phyloP scores from a whole-genome alignment of 2,888 invertebrate species.

The Stegana nigrithorax region DNA sequence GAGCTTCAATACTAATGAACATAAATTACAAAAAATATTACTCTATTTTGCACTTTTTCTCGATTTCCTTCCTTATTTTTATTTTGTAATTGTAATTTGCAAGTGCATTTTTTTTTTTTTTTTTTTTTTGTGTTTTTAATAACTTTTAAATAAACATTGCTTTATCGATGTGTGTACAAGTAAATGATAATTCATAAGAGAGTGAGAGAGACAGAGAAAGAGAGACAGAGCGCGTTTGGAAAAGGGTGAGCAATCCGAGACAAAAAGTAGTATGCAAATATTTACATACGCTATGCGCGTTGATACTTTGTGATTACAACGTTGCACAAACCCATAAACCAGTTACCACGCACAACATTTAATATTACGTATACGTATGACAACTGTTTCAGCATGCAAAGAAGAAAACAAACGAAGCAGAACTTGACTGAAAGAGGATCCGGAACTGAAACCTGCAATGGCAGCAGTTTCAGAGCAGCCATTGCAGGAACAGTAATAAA shows the following conservation, averaged over 20 bases:
- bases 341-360: not conserved
- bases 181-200: too few relatives aligned
- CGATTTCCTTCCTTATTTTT: too few relatives aligned
- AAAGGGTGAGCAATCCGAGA: slow-evolving; percentile 17
- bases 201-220: slow-evolving; percentile 20
- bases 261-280: slow-evolving; percentile 41
- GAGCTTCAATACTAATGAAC: not conserved
- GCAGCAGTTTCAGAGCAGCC: too few relatives aligned
- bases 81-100: not conserved
- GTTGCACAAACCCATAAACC: not conserved
- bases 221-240: slow-evolving; percentile 9
- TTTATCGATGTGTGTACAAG: too few relatives aligned
- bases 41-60: not conserved
- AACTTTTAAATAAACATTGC: slow-evolving; percentile 55
- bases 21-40: not conserved
- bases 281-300: slow-evolving; percentile 50
- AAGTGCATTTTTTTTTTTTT: not conserved
- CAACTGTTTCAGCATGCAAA: not conserved
- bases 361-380: not conserved
- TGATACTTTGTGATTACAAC: slow-evolving; percentile 34
- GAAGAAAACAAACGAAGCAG: not conserved
- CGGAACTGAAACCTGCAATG: not conserved
- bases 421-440: not conserved
- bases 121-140: slow-evolving; percentile 40
- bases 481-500: not conserved